Evolutionary conservation across 1,140 invertebrate genomes (phyloP).

Genomic region (Stegodyphus mimosarum): DNA sequence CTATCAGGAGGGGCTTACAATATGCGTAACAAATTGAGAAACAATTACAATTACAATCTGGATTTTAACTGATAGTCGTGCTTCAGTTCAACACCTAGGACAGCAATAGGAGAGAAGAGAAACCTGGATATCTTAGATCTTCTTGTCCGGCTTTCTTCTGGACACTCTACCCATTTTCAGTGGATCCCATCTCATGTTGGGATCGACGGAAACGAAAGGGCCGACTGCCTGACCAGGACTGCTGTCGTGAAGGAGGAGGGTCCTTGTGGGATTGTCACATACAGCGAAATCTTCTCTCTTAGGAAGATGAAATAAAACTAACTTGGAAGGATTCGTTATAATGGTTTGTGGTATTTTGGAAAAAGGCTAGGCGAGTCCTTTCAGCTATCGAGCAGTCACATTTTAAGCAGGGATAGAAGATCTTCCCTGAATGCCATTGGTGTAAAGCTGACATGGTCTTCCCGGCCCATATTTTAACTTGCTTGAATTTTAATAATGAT

Average conservation of each 20-base stretch:
- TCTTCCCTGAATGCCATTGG: conserved; percentile 3
- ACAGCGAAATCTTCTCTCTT: not conserved
- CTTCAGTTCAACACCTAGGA: too few relatives aligned
- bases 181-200: too few relatives aligned
- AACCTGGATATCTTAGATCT: too few relatives aligned
- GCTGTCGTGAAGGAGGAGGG: not conserved
- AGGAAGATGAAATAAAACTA: not conserved
- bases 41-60: too few relatives aligned
- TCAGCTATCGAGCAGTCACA: not conserved
- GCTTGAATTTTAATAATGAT: not conserved
- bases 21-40: too few relatives aligned
- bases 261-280: conserved; percentile 1
- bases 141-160: too few relatives aligned
- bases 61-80: too few relatives aligned
- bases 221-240: conserved; percentile 1
- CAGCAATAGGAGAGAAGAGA: too few relatives aligned
- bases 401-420: conserved; percentile 3
- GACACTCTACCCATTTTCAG: too few relatives aligned
- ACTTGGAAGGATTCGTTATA: not conserved
- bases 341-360: not conserved
- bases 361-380: not conserved
- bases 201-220: not conserved
- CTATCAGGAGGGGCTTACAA: too few relatives aligned
- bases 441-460: not conserved
- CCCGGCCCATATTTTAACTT: not conserved